Evolutionary conservation across 2,797 vertebrate species (phyloP), one percentile per base, ranked within the genome.

Genomic region (Tapirus indicus): DNA sequence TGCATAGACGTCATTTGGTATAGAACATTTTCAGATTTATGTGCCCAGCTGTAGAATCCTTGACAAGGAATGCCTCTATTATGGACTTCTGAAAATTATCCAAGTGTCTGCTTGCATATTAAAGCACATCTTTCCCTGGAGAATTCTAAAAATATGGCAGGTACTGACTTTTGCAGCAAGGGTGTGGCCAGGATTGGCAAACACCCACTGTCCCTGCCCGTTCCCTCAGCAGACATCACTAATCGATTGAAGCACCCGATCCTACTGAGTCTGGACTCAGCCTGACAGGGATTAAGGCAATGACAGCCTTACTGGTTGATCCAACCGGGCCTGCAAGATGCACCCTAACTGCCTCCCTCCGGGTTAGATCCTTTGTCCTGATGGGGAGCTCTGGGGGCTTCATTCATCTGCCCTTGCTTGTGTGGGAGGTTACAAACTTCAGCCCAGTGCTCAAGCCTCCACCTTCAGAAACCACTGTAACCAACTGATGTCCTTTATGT

Each of bases 401-500:
- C 35, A 0, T 23, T 47, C 25, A 2, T 5, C 23, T 56, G 47
- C 41, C 17, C 18, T 18, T 47, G 49, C 49, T 52, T 23, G 7
- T 1, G 21, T 5, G 13, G 16, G 78, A 18, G 44, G 27, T n/a
- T 38, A 25, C 25, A 68, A 68, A 71, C 13, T 3, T 8, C 4
- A 44, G 20, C 84, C 9, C 10, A 16, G 29, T 0, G 2, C 38
- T 52, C 66, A 16, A 9, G 41, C 7, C n/a, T 72, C 11, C 9
- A 2, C 54, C 54, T 79, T 41, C 27, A 68, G 83, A 83, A 85
- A 3, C 23, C 14, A 2, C n/a, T 11, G 21, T 2, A 9, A 9
- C 17, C 0, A 1, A 16, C 68, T 27, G 20, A 6, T 0, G 11
- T 0, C n/a, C 35, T 52, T 16, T 20, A 17, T 0, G n/a, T 27